Base-by-base conservation (phyloP, 1,140 invertebrate species). In the Magallana ariakensis region DNA sequence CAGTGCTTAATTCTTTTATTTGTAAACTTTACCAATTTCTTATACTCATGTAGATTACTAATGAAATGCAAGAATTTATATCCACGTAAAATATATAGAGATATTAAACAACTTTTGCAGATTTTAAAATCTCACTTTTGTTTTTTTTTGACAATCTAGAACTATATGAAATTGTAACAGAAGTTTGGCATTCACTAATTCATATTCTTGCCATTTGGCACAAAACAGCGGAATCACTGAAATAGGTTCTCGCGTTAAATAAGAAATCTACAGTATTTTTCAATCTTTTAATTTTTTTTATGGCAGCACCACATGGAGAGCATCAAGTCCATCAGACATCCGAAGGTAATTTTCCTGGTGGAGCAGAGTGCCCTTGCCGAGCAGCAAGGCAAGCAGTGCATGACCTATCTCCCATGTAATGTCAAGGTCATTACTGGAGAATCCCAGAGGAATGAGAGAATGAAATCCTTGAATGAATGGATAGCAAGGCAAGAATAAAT, bases 341-440 rank as follows among this genome's bases (percentile, higher is more conserved):
- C 87, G 0, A 93, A 93, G 82, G 90, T 94, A 16, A 88, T 92
- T 19, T 93, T 94, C 70, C 60, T 94, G 19, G 93, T 94, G 2
- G 93, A 93, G 46, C 93, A 92, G 58, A 91, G 91, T 58, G 91
- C 91, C 1, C 85, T 95, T 26, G 92, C 94, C 0, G 84, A 91
- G 9, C 94, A 95, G 84, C 94, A 95, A 85, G 86, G 83, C 0
- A 84, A 91, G 22, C 56, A 85, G 26, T 92, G 92, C 62, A 84
- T 88, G 15, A 88, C 90, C 19, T 92, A 92, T 60, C 86, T 93
- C 6, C 80, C 85, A n/a, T 66, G 84, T 19, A 86, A 87, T 46
- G 88, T 89, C 11, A 89, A 91, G 55, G 85, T 90, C 0, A 89
- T 91, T 22, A 91, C 83, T 53, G 90, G 90, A 15, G 87, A 87